These are phyloP conservation scores for Sebastes aleutianus DNA, from an alignment of 2,797 vertebrate genomes.

Conservation along the genomic window DNA sequence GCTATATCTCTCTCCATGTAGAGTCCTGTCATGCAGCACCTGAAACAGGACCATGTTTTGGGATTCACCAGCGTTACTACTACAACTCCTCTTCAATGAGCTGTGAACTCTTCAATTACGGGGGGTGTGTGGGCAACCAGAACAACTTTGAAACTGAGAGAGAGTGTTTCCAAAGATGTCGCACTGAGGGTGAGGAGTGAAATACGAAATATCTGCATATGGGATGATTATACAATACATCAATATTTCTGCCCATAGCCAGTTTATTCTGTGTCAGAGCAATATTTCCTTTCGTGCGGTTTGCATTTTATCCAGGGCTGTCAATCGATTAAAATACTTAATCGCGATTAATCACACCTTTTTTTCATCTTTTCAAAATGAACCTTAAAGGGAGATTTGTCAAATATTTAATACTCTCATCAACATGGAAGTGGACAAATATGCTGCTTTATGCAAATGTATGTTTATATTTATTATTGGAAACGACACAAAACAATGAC, in stretches of 20 bases:
- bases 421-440: too few relatives aligned
- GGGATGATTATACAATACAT: not conserved
- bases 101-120: slow-evolving; percentile 87
- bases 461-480: too few relatives aligned
- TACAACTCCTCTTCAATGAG: slow-evolving; percentile 90
- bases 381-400: too few relatives aligned
- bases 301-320: too few relatives aligned
- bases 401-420: too few relatives aligned
- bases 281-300: not conserved
- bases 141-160: slow-evolving; percentile 90
- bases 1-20: slow-evolving; percentile 30
- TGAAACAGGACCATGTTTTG: slow-evolving; percentile 88
- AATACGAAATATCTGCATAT: not conserved
- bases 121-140: slow-evolving; percentile 91
- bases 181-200: slow-evolving; percentile 86
- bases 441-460: too few relatives aligned
- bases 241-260: not conserved
- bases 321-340: too few relatives aligned
- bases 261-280: not conserved
- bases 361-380: too few relatives aligned
- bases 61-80: slow-evolving; percentile 77
- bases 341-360: too few relatives aligned
- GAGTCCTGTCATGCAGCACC: slow-evolving; percentile 80
- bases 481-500: too few relatives aligned
- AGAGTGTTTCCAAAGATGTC: slow-evolving; percentile 92